phyloP scores from a whole-genome alignment of 2,113 vertebrate species.

The Ophthalmolycus amberensis region DNA sequence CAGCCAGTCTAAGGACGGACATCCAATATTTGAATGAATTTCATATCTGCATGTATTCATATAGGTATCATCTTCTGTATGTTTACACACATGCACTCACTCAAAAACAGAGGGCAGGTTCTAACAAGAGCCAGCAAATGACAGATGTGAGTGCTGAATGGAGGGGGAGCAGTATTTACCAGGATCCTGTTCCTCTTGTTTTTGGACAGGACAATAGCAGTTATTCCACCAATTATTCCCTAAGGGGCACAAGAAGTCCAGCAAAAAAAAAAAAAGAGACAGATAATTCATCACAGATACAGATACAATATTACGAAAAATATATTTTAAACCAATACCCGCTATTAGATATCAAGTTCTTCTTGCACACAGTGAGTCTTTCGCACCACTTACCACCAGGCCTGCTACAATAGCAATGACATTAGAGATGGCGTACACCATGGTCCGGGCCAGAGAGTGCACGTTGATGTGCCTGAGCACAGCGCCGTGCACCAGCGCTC shows the following conservation, averaged over 20 bases:
- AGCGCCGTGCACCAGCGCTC: constrained; percentile 86
- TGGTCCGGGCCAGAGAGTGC: constrained; percentile 59
- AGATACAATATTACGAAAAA: neutral
- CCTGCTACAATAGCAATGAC: constrained; percentile 85
- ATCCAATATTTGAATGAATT: constrained; percentile 22
- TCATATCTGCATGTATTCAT: neutral
- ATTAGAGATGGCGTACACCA: constrained; percentile 87
- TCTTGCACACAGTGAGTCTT: neutral
- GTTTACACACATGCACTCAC: neutral
- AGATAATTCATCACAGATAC: neutral
- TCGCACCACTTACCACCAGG: constrained; percentile 83
- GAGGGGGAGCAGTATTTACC: constrained; percentile 75
- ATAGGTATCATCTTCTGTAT: neutral
- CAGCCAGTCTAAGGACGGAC: neutral
- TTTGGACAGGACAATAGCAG: constrained; percentile 87
- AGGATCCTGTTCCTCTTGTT: constrained; percentile 82
- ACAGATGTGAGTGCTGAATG: neutral
- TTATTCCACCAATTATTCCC: constrained; percentile 83
- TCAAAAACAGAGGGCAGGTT: constrained; percentile 45
- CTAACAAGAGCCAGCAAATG: constrained; percentile 44
- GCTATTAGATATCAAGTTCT: neutral
- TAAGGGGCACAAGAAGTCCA: constrained; percentile 52
- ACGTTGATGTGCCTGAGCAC: constrained; percentile 87
- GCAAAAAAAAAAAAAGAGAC: neutral
- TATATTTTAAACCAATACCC: neutral